Base-by-base conservation (phyloP, 2,113 vertebrate species). In the Leptobrachium leishanense region DNA sequence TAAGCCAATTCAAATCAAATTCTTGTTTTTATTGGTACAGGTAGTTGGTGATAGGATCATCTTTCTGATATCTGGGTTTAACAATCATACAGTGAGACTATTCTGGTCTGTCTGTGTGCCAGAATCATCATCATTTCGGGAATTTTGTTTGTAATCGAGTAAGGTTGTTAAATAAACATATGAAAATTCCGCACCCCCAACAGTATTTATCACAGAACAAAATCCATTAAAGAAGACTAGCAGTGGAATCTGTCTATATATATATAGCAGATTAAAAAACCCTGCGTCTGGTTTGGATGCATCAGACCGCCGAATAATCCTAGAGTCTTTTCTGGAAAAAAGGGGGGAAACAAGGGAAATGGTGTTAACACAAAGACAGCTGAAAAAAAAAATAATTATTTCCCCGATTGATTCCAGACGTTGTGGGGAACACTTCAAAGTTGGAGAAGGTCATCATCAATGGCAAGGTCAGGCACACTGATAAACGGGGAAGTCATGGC, bases 361-460 rank as follows among this genome's bases (percentile, higher is more conserved):
- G 39, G 64, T 74, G 42, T 65, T 68, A 59, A 57, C 72, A 68
- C 46, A 54, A 44, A 46, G 64, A 74, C 65, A 81, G 54, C 43
- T 74, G 72, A 44, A 70, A 13, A 59, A 74, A 65, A 50, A 68
- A 59, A 68, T 74, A 72, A 74, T 73, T 72, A 42, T 81, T 71
- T 68, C 72, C 68, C 8, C 10, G 68, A 80, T 68, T 41, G 68
- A 62, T 74, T 68, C 78, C 78, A 81, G 78, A 81, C 71, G 54
- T 7, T n/a, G 53, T 44, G 50, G 50, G 53, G 20, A 41, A 59
- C 63, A 80, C 77, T 68, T 81, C 65, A 68, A 72, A 74, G 64
- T n/a, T 43, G 4, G 9, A n/a, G 50, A 68, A 81, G 78, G 71
- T 74, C 78, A 81, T 57, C 69, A 39, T 50, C 78, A 81, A 81